Base-by-base conservation (phyloP, 2,888 invertebrate genomes). In the Nephrocerus scutellatus region DNA sequence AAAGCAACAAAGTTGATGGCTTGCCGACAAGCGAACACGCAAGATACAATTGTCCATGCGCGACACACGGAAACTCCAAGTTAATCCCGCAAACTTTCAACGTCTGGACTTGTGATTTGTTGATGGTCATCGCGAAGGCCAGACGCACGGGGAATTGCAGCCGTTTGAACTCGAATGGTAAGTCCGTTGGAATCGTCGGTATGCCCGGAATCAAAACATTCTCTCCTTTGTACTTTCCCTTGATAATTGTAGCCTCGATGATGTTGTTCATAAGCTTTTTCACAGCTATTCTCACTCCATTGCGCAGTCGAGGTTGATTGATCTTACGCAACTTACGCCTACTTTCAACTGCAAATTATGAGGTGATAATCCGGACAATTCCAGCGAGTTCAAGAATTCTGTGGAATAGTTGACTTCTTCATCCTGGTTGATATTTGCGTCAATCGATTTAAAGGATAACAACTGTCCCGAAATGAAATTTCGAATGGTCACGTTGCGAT, bases 31-130 rank as follows among this genome's bases (percentile, higher is more conserved):
- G 33, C 9, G 33, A 34, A 12, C 34, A 34, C 12, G 16, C 34
- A 3, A 34, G 16, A 18, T 34, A 24, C 10, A 34, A 6, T 19
- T 34, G 34, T 2, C 24, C 34, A 23, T 33, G 23, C 9, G 23
- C 21, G 18, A 33, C 14, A 18, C 34, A 34, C 31, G 44, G 41
- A 35, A 44, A 48, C 41, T 51, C 46, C 15, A 59, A 30, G 52
- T 57, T 36, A 24, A 60, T 14, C 25, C 54, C 57, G 40, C 46
- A 46, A 21, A 55, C 44, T 21, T 29, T 31, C 32, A 56, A 41
- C 13, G 56, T 48, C 45, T 59, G 58, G 7, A 55, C 56, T 52
- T 61, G 58, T 26, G 59, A 45, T 44, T 60, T 60, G 44, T 59
- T 58, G 19, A 59, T 60, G 5, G 55, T 53, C 36, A 57, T 55